Percentiles rank a stretch among this genome's conserved stretches.
phyloP scores from a whole-genome alignment of 2,888 invertebrate genomes.

The Drosophila nr. fundita region DNA sequence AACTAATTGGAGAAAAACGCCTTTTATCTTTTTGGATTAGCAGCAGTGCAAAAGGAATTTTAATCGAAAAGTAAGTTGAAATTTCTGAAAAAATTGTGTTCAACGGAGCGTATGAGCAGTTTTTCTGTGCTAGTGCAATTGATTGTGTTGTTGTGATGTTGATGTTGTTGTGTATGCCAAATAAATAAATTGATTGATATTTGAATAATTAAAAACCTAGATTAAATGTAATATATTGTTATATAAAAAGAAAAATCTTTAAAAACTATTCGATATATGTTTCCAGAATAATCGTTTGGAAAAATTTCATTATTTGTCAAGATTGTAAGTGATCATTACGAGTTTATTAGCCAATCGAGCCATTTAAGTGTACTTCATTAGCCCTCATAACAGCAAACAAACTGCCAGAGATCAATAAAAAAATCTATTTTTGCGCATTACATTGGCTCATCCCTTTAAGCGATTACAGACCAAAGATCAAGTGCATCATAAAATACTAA shows the following conservation, averaged over 20 bases:
- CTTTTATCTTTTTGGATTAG: slow-evolving; percentile 17
- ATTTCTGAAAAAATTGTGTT: neutral
- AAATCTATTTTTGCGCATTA: slow-evolving; percentile 10
- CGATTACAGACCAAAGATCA: neutral
- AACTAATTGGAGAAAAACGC: slow-evolving; percentile 3
- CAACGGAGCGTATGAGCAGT: slow-evolving; percentile 22
- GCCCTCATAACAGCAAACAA: slow-evolving; percentile 5
- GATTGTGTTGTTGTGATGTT: neutral
- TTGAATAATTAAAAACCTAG: neutral
- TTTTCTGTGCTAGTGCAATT: neutral
- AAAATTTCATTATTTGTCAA: neutral
- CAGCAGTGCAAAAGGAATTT: slow-evolving; percentile 9
- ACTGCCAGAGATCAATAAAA: slow-evolving; percentile 4
- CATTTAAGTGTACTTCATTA: slow-evolving; percentile 16
- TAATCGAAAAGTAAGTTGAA: slow-evolving; percentile 41
- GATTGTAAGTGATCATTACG: neutral
- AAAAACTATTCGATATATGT: neutral
- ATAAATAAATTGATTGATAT: neutral
- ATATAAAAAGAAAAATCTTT: fast-evolving
- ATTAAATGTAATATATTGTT: neutral
- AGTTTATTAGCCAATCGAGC: neutral
- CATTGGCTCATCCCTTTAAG: slow-evolving; percentile 3
- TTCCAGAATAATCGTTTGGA: neutral
- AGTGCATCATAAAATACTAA: neutral
- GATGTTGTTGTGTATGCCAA: neutral